These are phyloP conservation scores for Clavelina lepadiformis DNA, from an alignment of 23 tunicate species.

Conservation along the genomic window DNA sequence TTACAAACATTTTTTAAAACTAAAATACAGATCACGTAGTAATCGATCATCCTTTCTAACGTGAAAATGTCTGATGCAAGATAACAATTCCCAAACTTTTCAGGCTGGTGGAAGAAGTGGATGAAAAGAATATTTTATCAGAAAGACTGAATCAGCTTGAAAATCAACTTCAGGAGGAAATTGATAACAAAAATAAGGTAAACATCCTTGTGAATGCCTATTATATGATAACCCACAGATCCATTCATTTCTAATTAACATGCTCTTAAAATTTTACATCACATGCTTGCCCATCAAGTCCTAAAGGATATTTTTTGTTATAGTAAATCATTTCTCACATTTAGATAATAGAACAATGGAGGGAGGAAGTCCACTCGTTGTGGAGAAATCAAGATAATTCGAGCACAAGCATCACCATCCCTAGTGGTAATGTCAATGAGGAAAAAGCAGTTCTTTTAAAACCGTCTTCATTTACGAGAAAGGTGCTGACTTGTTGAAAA, in stretches of 20 bases:
- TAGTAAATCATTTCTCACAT: too few species aligned
- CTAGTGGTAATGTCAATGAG: constrained; percentile 6
- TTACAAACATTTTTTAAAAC: too few species aligned
- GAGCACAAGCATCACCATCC: constrained; percentile 5
- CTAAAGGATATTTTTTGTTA: too few species aligned
- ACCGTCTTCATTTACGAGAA: constrained; percentile 32
- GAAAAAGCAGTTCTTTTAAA: constrained; percentile 35
- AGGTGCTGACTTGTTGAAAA: constrained; percentile 30
- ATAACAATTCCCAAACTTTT: background rate
- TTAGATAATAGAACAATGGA: constrained; percentile 33
- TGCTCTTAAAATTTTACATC: background rate
- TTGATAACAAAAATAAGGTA: constrained; percentile 30
- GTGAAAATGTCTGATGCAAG: too few species aligned
- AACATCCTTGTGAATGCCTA: background rate
- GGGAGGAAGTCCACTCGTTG: constrained; percentile 22
- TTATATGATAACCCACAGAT: background rate
- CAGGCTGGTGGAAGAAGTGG: constrained; percentile 24
- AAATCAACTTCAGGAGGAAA: constrained; percentile 39
- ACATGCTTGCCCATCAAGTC: background rate
- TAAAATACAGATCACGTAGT: too few species aligned
- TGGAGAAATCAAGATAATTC: constrained; percentile 3
- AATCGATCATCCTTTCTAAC: too few species aligned
- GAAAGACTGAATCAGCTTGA: constrained; percentile 27
- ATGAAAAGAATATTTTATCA: constrained; percentile 20
- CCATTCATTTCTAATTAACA: background rate